phyloP scores from a whole-genome alignment of 2,113 vertebrate species.

The Brachypteracias leptosomus region DNA sequence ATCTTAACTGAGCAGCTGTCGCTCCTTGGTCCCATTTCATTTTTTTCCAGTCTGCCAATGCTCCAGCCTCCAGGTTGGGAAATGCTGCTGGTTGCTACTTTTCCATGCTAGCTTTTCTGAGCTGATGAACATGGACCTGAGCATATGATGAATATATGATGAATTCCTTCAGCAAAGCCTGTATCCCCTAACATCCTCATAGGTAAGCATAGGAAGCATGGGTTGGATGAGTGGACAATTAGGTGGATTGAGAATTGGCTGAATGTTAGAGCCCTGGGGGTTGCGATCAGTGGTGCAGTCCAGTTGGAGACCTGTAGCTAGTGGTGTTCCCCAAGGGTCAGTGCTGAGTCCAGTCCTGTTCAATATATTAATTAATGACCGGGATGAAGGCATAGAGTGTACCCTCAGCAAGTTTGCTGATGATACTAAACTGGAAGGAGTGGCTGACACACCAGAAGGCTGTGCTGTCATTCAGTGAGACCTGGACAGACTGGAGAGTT shows the following conservation, averaged over 20 bases:
- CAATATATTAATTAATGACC: background rate
- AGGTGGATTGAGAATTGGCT: background rate
- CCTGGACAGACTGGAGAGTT: background rate
- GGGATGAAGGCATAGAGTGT: background rate
- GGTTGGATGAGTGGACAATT: background rate
- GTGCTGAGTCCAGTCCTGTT: background rate
- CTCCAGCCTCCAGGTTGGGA: background rate
- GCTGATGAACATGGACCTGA: background rate
- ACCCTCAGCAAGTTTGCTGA: background rate
- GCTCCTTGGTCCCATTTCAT: background rate
- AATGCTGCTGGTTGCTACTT: background rate
- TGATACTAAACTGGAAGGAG: background rate
- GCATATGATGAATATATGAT: background rate
- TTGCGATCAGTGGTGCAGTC: background rate
- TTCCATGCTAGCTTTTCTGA: background rate
- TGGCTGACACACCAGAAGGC: background rate
- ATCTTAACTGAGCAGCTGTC: background rate
- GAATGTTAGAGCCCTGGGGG: background rate
- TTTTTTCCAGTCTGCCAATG: background rate
- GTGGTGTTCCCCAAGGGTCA: background rate
- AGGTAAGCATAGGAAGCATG: background rate
- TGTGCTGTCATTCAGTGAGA: background rate
- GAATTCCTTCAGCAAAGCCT: background rate
- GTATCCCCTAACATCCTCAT: background rate
- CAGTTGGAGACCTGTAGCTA: background rate